phyloP scores from a whole-genome alignment of 2,113 vertebrate species.

The Coptodon bakossiorum region DNA sequence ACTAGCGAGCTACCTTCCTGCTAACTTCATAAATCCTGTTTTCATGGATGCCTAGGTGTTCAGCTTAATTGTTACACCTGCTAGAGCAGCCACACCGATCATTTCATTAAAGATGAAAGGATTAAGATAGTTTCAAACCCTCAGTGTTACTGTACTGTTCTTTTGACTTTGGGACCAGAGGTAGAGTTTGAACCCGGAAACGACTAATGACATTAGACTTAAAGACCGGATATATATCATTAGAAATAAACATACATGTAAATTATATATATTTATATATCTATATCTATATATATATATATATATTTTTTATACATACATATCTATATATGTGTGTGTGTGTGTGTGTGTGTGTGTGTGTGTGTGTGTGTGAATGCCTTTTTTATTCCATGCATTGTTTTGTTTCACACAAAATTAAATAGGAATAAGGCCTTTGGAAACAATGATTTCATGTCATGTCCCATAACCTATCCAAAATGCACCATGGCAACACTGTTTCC shows the following conservation, averaged over 20 bases:
- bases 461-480: constrained; percentile 9
- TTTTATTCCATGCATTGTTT: not conserved
- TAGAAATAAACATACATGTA: not conserved
- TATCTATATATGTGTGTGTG: not conserved
- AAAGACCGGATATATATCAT: not conserved
- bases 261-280: not conserved
- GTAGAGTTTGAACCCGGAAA: not conserved
- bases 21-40: not conserved
- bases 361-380: not conserved
- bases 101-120: not conserved
- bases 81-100: not conserved
- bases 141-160: not conserved
- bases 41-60: not conserved
- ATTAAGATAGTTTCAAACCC: not conserved
- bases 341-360: not conserved
- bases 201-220: not conserved
- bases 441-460: constrained; percentile 28
- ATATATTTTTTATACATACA: rapidly evolving
- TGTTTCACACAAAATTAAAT: not conserved
- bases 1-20: rapidly evolving
- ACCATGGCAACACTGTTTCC: constrained; percentile 28
- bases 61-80: not conserved
- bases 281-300: no score
- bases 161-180: not conserved
- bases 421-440: constrained; percentile 6